These are phyloP conservation scores for Netelia fuscicornis DNA, from an alignment of 2,888 invertebrate genomes.

Conservation along the genomic window DNA sequence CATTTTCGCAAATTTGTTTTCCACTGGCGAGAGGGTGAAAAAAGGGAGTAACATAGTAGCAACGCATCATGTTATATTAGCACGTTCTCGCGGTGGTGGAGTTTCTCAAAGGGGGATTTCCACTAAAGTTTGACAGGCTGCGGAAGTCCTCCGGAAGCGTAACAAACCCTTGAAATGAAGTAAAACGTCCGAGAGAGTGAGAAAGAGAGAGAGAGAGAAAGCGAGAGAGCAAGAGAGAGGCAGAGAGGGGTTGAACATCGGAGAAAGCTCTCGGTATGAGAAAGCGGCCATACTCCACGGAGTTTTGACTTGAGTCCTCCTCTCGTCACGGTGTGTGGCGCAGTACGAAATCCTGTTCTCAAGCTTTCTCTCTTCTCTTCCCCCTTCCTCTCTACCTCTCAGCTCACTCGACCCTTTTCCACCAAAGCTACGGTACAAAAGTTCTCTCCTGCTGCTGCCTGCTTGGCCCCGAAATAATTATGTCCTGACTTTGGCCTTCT, in stretches of 20 bases:
- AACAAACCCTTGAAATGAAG: conserved; percentile 66
- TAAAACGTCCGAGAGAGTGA: conserved; percentile 56
- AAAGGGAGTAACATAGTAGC: conserved; percentile 15
- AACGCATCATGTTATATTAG: conserved; percentile 18
- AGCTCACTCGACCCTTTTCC: conserved; percentile 67
- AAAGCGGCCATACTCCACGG: conserved; percentile 66
- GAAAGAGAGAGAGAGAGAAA: conserved; percentile 40
- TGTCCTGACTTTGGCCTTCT: conserved; percentile 67
- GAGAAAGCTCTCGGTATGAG: conserved; percentile 71
- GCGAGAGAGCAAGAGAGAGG: conserved; percentile 19
- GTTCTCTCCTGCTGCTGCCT: conserved; percentile 53
- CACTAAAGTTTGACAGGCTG: conserved; percentile 59
- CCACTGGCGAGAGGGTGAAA: neutral
- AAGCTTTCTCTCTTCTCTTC: conserved; percentile 20
- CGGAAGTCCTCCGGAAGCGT: conserved; percentile 60
- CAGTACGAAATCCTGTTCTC: conserved; percentile 51
- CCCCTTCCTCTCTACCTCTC: conserved; percentile 68
- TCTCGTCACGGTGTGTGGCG: conserved; percentile 55
- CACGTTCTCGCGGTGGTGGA: conserved; percentile 2
- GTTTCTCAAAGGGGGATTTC: conserved; percentile 51
- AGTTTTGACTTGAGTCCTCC: conserved; percentile 69
- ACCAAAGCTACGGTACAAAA: conserved; percentile 58
- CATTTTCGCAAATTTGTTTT: conserved; percentile 56
- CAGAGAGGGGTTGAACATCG: conserved; percentile 50
- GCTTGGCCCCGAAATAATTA: conserved; percentile 67